Percentiles rank a stretch among this genome's conserved stretches.
These are phyloP conservation scores for Hestina assimilis DNA, from an alignment of 1,140 invertebrate genomes.

Conservation along the genomic window DNA sequence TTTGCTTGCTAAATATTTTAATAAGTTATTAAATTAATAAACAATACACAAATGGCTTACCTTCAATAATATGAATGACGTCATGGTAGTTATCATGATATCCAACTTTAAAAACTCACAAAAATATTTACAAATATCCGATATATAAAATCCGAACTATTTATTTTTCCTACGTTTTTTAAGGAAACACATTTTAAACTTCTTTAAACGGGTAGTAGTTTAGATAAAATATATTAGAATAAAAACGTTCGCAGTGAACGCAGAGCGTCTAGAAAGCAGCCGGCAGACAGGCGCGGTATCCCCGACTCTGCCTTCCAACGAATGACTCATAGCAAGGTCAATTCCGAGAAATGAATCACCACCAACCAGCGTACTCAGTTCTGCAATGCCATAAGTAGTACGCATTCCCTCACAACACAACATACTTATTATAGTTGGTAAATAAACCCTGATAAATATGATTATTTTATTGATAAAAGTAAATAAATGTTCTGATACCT, in stretches of 20 bases:
- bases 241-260: constrained; percentile 53
- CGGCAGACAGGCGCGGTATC: constrained; percentile 77
- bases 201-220: constrained; percentile 26
- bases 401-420: constrained; percentile 61
- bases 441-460: constrained; percentile 33
- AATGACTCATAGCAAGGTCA: constrained; percentile 79
- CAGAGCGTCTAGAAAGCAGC: constrained; percentile 66
- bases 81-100: constrained; percentile 78
- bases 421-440: constrained; percentile 44
- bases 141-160: constrained; percentile 30
- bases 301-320: constrained; percentile 76
- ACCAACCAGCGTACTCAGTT: constrained; percentile 72
- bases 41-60: constrained; percentile 43
- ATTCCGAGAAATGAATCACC: constrained; percentile 79
- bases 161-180: constrained; percentile 50
- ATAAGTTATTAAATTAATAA: constrained; percentile 3
- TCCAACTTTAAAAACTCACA: constrained; percentile 63
- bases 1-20: constrained; percentile 12
- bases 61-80: constrained; percentile 77
- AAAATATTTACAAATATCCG: constrained; percentile 58
- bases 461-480: background rate
- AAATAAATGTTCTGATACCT: background rate
- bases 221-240: constrained; percentile 33
- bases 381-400: constrained; percentile 70
- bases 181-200: constrained; percentile 48